These are phyloP conservation scores for Lithophane socia DNA, from an alignment of 2,888 invertebrate species.

Conservation along the genomic window DNA sequence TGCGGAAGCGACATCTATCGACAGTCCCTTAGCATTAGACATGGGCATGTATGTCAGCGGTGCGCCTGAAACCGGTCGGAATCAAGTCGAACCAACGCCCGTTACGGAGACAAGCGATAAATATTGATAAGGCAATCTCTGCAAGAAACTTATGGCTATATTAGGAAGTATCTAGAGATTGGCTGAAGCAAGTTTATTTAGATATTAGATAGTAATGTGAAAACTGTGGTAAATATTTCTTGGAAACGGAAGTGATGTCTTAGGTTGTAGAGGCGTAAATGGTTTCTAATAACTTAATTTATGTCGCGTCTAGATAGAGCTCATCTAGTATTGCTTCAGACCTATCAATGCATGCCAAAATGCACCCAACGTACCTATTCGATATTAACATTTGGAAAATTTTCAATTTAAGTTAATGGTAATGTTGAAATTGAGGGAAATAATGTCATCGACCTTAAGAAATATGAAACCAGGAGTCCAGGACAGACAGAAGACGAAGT, in stretches of 20 bases:
- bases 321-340: background rate
- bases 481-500: too few relatives aligned
- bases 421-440: too few relatives aligned
- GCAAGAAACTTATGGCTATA: conserved; percentile 54
- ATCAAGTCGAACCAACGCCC: conserved; percentile 53
- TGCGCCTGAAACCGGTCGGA: conserved; percentile 58
- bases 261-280: conserved; percentile 7
- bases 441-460: too few relatives aligned
- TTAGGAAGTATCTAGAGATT: conserved; percentile 50
- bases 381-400: too few relatives aligned
- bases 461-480: too few relatives aligned
- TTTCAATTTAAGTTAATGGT: too few relatives aligned
- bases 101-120: conserved; percentile 51
- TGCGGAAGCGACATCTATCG: conserved; percentile 54
- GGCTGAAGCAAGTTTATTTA: conserved; percentile 48
- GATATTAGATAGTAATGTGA: conserved; percentile 55
- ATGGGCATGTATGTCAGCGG: conserved; percentile 71
- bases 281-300: conserved; percentile 38
- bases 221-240: conserved; percentile 42
- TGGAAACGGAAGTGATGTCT: conserved; percentile 45
- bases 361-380: too few relatives aligned
- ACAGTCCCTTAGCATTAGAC: conserved; percentile 54
- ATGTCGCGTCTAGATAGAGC: background rate
- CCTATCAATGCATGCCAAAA: background rate
- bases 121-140: conserved; percentile 64